Base-by-base conservation (phyloP, 2,888 invertebrate species). In the Mesorhabditis belari region DNA sequence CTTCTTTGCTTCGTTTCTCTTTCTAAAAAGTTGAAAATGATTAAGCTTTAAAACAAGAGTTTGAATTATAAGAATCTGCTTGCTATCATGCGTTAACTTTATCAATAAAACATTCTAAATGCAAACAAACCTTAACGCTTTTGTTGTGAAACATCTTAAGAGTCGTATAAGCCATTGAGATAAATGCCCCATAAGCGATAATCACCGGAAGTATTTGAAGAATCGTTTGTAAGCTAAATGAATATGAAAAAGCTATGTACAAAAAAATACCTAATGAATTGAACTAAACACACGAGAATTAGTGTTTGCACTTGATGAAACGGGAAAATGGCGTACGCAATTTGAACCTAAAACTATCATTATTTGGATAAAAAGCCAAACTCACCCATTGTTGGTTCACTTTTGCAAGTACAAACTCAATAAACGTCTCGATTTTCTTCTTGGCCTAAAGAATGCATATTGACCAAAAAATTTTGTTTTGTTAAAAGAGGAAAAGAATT, bases 221-320 rank as follows among this genome's bases (percentile, higher is more conserved):
- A n/a, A 76, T 58, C 17, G 62, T 55, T 26, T 57, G 60, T 0
- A 77, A 62, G 49, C 75, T 76, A 51, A 62, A 73, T n/a, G n/a
- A n/a, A n/a, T n/a, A n/a, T n/a, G n/a, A n/a, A n/a, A n/a, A n/a
- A n/a, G n/a, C 27, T 19, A 21, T 19, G 21, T n/a, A 12, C 52
- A n/a, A n/a, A n/a, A 35, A 44, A 35, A 35, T n/a, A 72, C 75
- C 70, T 74, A 24, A 76, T 69, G 44, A 76, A 68, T 58, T 76
- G 76, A 35, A 77, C 76, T 5, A 76, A 55, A 60, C 76, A 76
- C 19, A 76, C 70, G 28, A 76, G 57, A 3, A 76, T 61, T 26
- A 76, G 55, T 19, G 77, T 77, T 59, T 76, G 77, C 6, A 76
- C 65, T 57, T 77, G 77, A 23, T 75, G 75, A 27, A 77, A 55